A percentile compares a stretch with the other conserved stretches of the same genome.
phyloP scores from a whole-genome alignment of 2,797 vertebrate species.

The Melopsittacus undulatus region DNA sequence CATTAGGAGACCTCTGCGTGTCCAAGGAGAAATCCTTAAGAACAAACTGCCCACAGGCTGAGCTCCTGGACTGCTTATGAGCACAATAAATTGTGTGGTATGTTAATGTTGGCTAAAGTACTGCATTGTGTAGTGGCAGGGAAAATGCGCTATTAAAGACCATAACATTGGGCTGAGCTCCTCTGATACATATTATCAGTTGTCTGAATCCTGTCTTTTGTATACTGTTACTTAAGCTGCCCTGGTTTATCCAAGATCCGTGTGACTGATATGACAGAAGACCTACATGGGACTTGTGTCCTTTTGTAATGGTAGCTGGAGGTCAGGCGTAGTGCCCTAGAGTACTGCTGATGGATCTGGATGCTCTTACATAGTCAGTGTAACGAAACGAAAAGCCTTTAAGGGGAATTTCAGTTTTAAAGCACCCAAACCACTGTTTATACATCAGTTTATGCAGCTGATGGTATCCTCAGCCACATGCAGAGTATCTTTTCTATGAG shows the following conservation, averaged over 20 bases:
- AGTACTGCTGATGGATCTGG: neutral
- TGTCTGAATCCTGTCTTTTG: neutral
- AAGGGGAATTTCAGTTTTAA: neutral
- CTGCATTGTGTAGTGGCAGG: neutral
- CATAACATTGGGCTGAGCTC: accelerated
- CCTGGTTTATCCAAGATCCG: neutral
- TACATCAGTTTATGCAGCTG: neutral
- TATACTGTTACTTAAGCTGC: neutral
- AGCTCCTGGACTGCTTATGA: neutral
- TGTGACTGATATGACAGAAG: neutral
- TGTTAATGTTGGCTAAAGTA: neutral
- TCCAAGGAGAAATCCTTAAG: neutral
- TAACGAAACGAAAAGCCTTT: neutral
- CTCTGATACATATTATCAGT: neutral
- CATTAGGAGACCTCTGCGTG: neutral
- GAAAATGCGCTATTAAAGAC: neutral
- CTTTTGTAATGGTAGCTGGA: neutral
- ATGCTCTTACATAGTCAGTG: neutral
- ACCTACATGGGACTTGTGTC: accelerated
- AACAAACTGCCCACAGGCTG: neutral
- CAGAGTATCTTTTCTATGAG: neutral
- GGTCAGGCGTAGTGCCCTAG: neutral
- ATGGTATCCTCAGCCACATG: neutral
- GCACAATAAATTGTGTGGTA: neutral
- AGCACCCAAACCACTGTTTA: neutral